Conservation (phyloP, 2,113 vertebrate species). For the Sula dactylatra region DNA sequence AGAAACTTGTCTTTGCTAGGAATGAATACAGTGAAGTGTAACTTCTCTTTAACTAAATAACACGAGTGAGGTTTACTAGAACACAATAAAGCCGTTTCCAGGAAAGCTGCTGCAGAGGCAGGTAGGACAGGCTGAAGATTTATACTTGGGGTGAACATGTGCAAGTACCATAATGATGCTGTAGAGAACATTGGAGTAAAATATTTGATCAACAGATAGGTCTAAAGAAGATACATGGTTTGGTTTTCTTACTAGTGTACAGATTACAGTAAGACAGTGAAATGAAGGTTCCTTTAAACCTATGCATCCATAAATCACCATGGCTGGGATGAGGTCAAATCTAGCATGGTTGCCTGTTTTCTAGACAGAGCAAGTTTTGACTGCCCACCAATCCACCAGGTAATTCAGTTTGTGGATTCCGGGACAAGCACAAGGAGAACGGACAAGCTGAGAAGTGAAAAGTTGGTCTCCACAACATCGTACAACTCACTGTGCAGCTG, state of each 20-base stretch:
- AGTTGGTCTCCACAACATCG: not conserved
- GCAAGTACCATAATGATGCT: not conserved
- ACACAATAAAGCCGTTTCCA: slow-evolving; percentile 50
- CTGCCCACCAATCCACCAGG: not conserved
- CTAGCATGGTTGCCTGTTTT: not conserved
- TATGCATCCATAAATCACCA: not conserved
- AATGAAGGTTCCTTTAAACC: not conserved
- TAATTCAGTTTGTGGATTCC: not conserved
- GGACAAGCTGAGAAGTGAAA: not conserved
- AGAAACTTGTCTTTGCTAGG: slow-evolving; percentile 45
- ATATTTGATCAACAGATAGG: not conserved
- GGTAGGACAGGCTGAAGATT: slow-evolving; percentile 41
- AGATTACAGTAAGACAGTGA: not conserved
- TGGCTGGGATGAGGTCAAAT: not conserved
- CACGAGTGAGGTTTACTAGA: slow-evolving; percentile 49
- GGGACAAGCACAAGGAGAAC: not conserved
- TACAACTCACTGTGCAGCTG: not conserved
- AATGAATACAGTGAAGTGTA: slow-evolving; percentile 16
- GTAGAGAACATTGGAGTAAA: slow-evolving; percentile 4
- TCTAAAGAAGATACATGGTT: not conserved
- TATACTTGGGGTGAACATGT: slow-evolving; percentile 29
- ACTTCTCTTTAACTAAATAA: slow-evolving; percentile 66
- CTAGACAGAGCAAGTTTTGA: not conserved
- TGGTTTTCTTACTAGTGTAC: not conserved
- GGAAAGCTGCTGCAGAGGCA: slow-evolving; percentile 53